phyloP scores from a whole-genome alignment of 2,113 vertebrate species.

The Aegotheles bennettii region DNA sequence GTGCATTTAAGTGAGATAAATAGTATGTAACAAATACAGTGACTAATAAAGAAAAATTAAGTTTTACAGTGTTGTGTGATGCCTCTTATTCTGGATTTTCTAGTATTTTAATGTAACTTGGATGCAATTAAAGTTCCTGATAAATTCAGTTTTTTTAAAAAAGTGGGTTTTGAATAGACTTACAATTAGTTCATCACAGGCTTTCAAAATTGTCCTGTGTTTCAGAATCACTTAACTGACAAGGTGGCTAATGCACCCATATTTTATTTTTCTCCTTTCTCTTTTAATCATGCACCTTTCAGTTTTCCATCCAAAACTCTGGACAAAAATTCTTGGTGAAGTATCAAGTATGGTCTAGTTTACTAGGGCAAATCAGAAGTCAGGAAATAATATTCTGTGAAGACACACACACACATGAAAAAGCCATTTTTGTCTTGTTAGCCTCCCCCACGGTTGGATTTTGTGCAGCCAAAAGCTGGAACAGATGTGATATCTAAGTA shows the following conservation, averaged over 20 bases:
- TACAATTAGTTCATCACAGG: background rate
- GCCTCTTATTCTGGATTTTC: background rate
- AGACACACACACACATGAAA: background rate
- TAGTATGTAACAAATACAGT: background rate
- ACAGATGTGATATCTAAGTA: background rate
- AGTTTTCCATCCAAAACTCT: background rate
- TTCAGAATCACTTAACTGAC: background rate
- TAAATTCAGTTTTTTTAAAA: background rate
- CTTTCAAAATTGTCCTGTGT: background rate
- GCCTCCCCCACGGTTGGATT: background rate
- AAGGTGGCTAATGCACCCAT: background rate
- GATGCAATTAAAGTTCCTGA: background rate
- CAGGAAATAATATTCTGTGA: background rate
- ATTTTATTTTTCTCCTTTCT: background rate
- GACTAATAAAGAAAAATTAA: background rate
- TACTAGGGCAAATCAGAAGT: background rate
- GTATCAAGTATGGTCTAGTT: background rate
- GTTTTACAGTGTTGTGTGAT: background rate
- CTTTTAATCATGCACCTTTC: background rate
- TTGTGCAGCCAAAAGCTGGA: background rate
- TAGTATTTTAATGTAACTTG: background rate
- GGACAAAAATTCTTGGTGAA: background rate
- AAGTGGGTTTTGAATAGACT: background rate
- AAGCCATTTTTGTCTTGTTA: background rate
- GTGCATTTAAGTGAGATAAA: background rate